Evolutionary conservation across 2,797 vertebrate genomes (phyloP), one percentile per base, ranked within the genome.

Genomic region (Macropodus opercularis): DNA sequence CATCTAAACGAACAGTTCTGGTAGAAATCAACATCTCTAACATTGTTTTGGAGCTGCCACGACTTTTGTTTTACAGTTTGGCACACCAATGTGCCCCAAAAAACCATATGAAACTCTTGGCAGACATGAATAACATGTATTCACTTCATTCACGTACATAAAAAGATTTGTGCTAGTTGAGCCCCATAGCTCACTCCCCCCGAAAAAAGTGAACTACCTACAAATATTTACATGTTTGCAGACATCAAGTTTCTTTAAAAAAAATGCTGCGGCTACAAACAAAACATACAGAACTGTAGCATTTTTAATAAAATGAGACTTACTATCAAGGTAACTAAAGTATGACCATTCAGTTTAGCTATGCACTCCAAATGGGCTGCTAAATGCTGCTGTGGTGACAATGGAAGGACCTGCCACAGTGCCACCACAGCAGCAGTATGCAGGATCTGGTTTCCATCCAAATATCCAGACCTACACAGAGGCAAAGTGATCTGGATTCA

Each of bases 121-220:
- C 90, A 83, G 87, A 82, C 64, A 72, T 77, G 59, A 77, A 55
- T 51, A 70, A 75, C 80, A 77, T 24, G 77, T 86, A 87, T 84
- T 69, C 90, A 87, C 89, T 63, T 74, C 63, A 61, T 55, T 27
- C 80, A 79, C 80, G 51, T 84, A 90, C 81, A 81, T 85, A 84
- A 62, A 85, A 88, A 74, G 69, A 78, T 77, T 93, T 93, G 91
- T 93, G 91, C 92, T 93, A 79, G 85, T 91, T 81, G 73, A 84
- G 71, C 41, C 75, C 62, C 46, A 49, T 57, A 59, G 73, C 74
- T 55, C 57, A 75, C 64, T 32, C 81, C 38, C 39, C 63, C 46
- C 52, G 50, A 24, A 52, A 59, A 74, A 72, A 50, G 86, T 89
- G 79, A 85, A 86, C 69, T 52, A 85, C 77, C 76, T 85, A 87